Base-by-base conservation (phyloP, 53 echinoderm and acorn worm species). In the Echinometra lucunter region DNA sequence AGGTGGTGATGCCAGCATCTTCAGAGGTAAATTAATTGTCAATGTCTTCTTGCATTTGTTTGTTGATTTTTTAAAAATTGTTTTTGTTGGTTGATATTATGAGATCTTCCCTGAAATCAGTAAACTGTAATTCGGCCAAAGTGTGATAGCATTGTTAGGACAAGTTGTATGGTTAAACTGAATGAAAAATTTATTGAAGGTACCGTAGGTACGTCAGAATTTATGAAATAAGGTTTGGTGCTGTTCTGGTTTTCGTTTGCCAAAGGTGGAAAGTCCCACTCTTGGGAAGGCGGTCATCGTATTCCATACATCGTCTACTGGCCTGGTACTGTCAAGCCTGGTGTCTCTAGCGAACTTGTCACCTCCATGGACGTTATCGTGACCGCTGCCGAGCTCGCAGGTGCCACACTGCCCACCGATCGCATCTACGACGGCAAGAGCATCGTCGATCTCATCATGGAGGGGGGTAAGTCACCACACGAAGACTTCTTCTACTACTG, bases 261-360 rank as follows among this genome's bases (percentile, higher is more conserved):
- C 16, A 6, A 34, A 98, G 98, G 98, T 82, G 95, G 95, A 23
- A 98, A 98, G 89, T 95, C 95, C 3, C 8, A 56, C 11, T 82
- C 96, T 0, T 98, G 98, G 98, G 98, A 98, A 63, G 98, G 98
- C 23, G 97, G 96, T 67, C 90, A 96, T 40, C 96, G 98, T 37
- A 96, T 98, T 57, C 98, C 98, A 25, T 95, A 95, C 37, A 97
- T 98, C 58, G 98, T 96, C 82, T 98, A 96, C 95, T 98, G 98
- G 98, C 97, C 97, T 0, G 97, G 95, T 23, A 95, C 89, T 58
- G 82, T 98, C 40, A 66, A 37, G 27, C 94, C 96, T 21, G 97
- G 97, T 21, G 90, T 96, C 90, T 95, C 95, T 89, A 94, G 94
- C 93, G 94, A 95, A 13, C 91, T 95, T 13, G 95, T 97, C 89